Evolutionary conservation across 2,797 vertebrate species (phyloP).

Genomic region (Hoplostethus atlanticus): DNA sequence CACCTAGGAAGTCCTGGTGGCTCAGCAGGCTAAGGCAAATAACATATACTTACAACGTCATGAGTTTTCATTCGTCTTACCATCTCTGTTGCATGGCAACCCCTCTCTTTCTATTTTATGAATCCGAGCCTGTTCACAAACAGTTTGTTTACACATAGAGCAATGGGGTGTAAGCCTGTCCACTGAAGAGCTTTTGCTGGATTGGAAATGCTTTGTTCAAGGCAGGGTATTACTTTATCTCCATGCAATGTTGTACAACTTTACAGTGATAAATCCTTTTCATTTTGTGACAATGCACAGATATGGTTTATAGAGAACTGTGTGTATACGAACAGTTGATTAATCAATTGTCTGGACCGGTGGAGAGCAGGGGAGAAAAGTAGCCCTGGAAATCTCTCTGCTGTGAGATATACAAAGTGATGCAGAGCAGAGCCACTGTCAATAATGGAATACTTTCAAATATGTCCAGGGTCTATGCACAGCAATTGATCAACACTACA

Average conservation of each 20-base stretch:
- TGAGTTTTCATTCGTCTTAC: slow-evolving; percentile 13
- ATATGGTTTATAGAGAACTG: slow-evolving; percentile 39
- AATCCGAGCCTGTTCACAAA: background rate
- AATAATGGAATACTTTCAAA: slow-evolving; percentile 52
- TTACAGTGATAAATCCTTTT: slow-evolving; percentile 42
- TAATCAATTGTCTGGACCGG: slow-evolving; percentile 32
- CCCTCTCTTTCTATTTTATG: background rate
- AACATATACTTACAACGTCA: slow-evolving; percentile 30
- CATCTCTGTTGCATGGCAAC: slow-evolving; percentile 1
- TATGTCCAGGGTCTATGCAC: slow-evolving; percentile 32
- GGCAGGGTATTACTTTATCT: slow-evolving; percentile 8
- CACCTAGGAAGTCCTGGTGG: background rate
- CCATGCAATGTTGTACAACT: slow-evolving; percentile 3
- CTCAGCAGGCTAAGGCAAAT: slow-evolving; percentile 21
- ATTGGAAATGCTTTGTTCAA: slow-evolving; percentile 12
- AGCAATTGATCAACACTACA: slow-evolving; percentile 39
- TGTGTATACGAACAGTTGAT: slow-evolving; percentile 38
- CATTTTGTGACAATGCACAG: slow-evolving; percentile 32
- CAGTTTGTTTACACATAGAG: slow-evolving; percentile 7
- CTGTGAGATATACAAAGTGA: slow-evolving; percentile 51
- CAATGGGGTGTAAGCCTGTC: slow-evolving; percentile 13
- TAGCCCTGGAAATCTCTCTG: slow-evolving; percentile 10
- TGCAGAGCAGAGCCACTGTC: slow-evolving; percentile 54
- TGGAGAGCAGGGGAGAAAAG: slow-evolving; percentile 22
- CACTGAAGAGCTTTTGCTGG: slow-evolving; percentile 11